Conservation (phyloP, 2,797 vertebrate genomes). For the Manis javanica region DNA sequence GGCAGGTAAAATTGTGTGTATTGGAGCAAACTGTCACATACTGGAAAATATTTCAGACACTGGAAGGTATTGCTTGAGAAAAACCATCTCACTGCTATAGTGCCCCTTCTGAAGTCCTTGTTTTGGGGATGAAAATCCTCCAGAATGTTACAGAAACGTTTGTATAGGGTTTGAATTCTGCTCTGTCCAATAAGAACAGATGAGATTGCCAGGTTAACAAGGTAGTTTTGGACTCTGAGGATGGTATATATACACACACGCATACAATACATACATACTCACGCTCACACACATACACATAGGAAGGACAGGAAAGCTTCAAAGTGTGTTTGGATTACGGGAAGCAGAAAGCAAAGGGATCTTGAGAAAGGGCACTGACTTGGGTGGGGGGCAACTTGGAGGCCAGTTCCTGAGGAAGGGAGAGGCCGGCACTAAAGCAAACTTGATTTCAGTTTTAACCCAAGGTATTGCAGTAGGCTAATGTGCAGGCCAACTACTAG, state of each 20-base stretch:
- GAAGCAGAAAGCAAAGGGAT: background rate
- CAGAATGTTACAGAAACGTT: background rate
- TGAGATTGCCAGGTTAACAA: background rate
- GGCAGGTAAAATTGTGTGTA: background rate
- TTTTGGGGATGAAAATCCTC: background rate
- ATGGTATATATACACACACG: background rate
- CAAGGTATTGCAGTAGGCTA: background rate
- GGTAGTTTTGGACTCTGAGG: background rate
- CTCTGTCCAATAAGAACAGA: background rate
- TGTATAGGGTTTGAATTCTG: background rate
- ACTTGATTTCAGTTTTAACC: background rate
- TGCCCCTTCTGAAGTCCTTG: background rate
- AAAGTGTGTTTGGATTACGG: background rate
- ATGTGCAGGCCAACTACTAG: background rate
- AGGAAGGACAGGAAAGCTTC: background rate
- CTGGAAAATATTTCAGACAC: slow-evolving; percentile 7
- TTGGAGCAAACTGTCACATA: background rate
- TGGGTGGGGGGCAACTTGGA: background rate
- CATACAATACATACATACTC: background rate
- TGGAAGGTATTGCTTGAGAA: background rate
- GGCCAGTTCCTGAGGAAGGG: background rate
- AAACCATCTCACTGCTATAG: background rate
- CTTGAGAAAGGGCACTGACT: background rate
- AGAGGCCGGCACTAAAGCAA: background rate
- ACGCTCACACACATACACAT: background rate